Evolutionary conservation across 2,113 vertebrate genomes (phyloP), one percentile per base, ranked within the genome.

Genomic region (Poicephalus gulielmi): DNA sequence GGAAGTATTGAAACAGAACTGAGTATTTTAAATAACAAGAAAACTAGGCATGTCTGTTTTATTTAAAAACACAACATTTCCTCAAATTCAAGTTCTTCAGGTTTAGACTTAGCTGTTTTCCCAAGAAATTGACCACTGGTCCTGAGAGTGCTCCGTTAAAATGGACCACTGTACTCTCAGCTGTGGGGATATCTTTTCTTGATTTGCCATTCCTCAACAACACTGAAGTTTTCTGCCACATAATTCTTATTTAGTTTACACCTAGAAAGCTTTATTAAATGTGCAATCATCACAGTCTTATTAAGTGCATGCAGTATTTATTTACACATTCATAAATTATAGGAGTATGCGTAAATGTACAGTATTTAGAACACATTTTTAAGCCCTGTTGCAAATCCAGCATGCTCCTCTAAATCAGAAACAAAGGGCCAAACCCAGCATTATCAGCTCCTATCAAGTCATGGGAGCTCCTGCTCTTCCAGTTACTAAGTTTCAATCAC

Each of bases 271-370:
- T 76, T 77, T 66, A 49, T 7, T 64, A 77, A 76, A 83, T 13
- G 3, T 22, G 43, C 4, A 14, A 3, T 64, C 60, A 35, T 11
- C 37, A 60, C 6, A 43, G 6, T 35, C 30, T 55, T 90, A 4
- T 37, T 30, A 50, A 47, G 17, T 17, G 57, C 28, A 28, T 39
- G 8, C 5, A 35, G 4, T 46, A 53, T 53, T 71, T 90, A 25
- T 49, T 67, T 77, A 62, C 17, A 57, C 9, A 30, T 55, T 80
- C 43, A 39, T 83, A 73, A 55, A 41, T 60, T 39, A 33, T 10
- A 75, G 4, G 15, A 19, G 7, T 50, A 13, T 71, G 39, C 0
- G 1, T 57, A 64, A 37, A 71, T 17, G 2, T 14, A 5, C 5
- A 24, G 13, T 60, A 64, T 55, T 80, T 69, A 73, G 33, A 85